Evolutionary conservation across 2,113 vertebrate genomes (phyloP).

Genomic region (Psammodynastes pulverulentus): DNA sequence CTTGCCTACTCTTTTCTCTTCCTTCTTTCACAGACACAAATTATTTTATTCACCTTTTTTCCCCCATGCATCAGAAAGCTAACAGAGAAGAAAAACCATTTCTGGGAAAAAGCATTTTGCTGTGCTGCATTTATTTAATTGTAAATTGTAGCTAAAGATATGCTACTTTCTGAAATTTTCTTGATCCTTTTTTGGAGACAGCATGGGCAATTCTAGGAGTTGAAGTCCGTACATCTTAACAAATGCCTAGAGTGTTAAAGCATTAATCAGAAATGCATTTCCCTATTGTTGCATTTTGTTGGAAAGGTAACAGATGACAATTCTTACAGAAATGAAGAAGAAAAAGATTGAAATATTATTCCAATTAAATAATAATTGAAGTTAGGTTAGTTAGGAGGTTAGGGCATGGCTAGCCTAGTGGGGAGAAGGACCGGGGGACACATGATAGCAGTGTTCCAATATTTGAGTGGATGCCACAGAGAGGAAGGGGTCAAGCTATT

Average conservation of each 20-base stretch:
- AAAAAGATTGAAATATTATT: neutral
- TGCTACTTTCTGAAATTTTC: slow-evolving; percentile 15
- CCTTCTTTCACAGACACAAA: neutral
- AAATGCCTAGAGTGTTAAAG: neutral
- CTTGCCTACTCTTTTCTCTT: neutral
- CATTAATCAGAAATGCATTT: neutral
- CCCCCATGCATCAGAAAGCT: slow-evolving; percentile 30
- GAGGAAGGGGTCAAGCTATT: too few species aligned
- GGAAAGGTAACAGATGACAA: neutral
- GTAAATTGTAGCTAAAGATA: neutral
- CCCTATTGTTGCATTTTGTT: neutral
- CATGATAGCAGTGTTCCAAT: too few species aligned
- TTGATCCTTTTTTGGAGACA: neutral
- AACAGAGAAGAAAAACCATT: neutral
- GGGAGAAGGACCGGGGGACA: too few species aligned
- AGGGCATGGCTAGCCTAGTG: too few species aligned
- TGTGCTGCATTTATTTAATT: slow-evolving; percentile 51
- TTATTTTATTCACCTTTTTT: slow-evolving; percentile 22
- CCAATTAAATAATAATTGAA: too few species aligned
- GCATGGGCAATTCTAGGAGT: neutral
- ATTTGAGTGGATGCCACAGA: too few species aligned
- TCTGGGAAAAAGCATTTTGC: slow-evolving; percentile 31
- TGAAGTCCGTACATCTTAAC: neutral
- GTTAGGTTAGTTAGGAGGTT: too few species aligned
- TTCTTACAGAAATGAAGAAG: neutral